These are phyloP conservation scores for Tortrix viridana DNA, from an alignment of 2,888 invertebrate species.

Conservation along the genomic window DNA sequence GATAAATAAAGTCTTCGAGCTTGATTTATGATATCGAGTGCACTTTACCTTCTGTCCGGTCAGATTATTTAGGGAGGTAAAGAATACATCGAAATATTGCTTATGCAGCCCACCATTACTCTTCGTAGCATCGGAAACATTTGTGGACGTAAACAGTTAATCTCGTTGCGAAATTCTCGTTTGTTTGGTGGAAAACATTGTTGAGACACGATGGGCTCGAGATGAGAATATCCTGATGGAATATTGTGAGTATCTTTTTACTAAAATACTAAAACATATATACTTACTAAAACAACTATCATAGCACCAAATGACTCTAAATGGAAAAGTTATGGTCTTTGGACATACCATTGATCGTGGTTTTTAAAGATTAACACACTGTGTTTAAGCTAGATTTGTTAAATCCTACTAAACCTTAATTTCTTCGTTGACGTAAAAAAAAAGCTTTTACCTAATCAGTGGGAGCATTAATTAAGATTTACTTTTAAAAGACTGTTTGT, in stretches of 20 bases:
- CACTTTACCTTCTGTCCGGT: constrained; percentile 31
- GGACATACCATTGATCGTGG: too few species aligned
- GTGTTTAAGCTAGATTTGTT: too few species aligned
- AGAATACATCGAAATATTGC: constrained; percentile 54
- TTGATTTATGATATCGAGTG: constrained; percentile 17
- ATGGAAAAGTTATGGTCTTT: too few species aligned
- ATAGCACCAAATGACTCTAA: too few species aligned
- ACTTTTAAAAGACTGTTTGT: constrained; percentile 15
- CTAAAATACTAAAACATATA: too few species aligned
- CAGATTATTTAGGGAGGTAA: constrained; percentile 51
- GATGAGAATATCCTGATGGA: constrained; percentile 36
- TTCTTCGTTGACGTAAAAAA: too few species aligned
- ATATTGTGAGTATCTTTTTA: too few species aligned
- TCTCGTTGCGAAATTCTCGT: constrained; percentile 63
- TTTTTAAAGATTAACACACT: too few species aligned
- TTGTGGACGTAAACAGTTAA: constrained; percentile 62
- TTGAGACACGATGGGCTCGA: constrained; percentile 52
- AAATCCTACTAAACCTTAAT: too few species aligned
- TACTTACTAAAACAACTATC: too few species aligned
- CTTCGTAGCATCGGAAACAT: constrained; percentile 53
- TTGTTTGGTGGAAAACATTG: constrained; percentile 48
- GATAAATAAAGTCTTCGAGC: constrained; percentile 9
- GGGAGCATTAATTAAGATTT: constrained; percentile 1
- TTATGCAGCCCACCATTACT: constrained; percentile 62
- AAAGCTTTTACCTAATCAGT: too few species aligned